Evolutionary conservation across 35 echinoderm and acorn worm species (phyloP).

Genomic region (Stichopus chloronotus): DNA sequence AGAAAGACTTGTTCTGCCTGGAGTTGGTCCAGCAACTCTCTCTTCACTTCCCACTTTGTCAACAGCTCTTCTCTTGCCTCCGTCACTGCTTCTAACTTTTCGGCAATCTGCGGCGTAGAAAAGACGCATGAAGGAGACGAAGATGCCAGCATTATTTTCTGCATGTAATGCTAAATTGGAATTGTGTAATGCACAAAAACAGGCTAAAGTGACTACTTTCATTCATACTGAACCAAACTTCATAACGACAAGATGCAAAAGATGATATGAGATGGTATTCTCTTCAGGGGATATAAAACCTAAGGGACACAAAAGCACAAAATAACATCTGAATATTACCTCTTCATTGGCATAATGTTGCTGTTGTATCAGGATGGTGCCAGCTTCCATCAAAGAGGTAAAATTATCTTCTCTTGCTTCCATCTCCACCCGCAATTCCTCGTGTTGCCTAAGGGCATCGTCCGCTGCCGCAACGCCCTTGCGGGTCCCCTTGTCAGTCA

Average conservation of each 20-base stretch:
- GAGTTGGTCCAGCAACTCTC: constrained; percentile 70
- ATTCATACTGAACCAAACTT: background rate
- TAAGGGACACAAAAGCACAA: too few species aligned
- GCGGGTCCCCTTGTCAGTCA: constrained; percentile 34
- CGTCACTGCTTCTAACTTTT: constrained; percentile 79
- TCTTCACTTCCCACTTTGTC: constrained; percentile 83
- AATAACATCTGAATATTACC: constrained; percentile 22
- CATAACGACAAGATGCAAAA: too few species aligned
- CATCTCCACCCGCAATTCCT: constrained; percentile 77
- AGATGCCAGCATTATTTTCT: constrained; percentile 2
- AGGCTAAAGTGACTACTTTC: background rate
- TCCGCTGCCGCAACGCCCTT: constrained; percentile 60
- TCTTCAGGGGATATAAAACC: too few species aligned
- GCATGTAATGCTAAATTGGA: background rate
- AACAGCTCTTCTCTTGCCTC: constrained; percentile 73
- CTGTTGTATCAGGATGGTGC: constrained; percentile 82
- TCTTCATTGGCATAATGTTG: constrained; percentile 88
- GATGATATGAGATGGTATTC: too few species aligned
- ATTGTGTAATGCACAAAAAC: background rate
- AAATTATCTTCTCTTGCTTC: constrained; percentile 91
- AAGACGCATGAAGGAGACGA: background rate
- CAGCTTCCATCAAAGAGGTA: constrained; percentile 78
- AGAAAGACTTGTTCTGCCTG: constrained; percentile 79
- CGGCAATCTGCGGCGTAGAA: constrained; percentile 69
- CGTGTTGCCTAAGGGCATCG: constrained; percentile 68